These are phyloP conservation scores for Synergus laeviventris DNA, from an alignment of 2,888 invertebrate species.

Conservation along the genomic window DNA sequence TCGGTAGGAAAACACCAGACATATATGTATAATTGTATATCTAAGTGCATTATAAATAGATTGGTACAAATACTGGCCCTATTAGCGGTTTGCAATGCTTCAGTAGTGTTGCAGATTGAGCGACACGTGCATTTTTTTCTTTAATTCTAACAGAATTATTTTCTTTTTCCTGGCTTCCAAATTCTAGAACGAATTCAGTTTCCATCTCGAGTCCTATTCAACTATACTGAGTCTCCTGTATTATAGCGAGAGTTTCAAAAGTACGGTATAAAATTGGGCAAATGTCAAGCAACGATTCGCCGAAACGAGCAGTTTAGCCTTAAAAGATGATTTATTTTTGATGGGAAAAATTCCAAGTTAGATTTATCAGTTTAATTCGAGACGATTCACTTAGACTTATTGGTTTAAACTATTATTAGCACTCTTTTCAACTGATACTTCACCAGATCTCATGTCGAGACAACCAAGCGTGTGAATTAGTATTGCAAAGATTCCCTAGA, in stretches of 20 bases:
- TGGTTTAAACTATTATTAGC: background rate
- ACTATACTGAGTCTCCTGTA: constrained; percentile 18
- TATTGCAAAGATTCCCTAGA: constrained; percentile 21
- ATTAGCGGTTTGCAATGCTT: constrained; percentile 47
- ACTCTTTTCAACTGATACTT: background rate
- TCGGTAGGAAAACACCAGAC: constrained; percentile 60
- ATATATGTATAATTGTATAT: constrained; percentile 6
- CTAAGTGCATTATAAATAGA: constrained; percentile 48
- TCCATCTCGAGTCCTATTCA: constrained; percentile 23
- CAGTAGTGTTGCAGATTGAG: constrained; percentile 28
- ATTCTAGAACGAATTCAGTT: constrained; percentile 64
- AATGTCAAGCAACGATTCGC: constrained; percentile 23
- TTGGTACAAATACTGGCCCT: constrained; percentile 56
- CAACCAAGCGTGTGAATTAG: constrained; percentile 18
- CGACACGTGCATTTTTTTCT: constrained; percentile 6
- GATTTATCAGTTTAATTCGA: background rate
- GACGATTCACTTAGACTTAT: background rate
- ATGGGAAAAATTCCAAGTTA: background rate
- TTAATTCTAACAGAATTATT: constrained; percentile 9
- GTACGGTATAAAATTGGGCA: background rate
- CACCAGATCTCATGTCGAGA: background rate
- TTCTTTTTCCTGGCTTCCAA: constrained; percentile 41
- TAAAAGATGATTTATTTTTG: background rate
- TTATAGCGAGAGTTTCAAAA: background rate
- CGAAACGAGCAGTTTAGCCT: constrained; percentile 28